A percentile compares a stretch with the other conserved stretches of the same genome.
Evolutionary conservation across 2,888 invertebrate genomes (phyloP).

Genomic region (Chalcis sispes): DNA sequence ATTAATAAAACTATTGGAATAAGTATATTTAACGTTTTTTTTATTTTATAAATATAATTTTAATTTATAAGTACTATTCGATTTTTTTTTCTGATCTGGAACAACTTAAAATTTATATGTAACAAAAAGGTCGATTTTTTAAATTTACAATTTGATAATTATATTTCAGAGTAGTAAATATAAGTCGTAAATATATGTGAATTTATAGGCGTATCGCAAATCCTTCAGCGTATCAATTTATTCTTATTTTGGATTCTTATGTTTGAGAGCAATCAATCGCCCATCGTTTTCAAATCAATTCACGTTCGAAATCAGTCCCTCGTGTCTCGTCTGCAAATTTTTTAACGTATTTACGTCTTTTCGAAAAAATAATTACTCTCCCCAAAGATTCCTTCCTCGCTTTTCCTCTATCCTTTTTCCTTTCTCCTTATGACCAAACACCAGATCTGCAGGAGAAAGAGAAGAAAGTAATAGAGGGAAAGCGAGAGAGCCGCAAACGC

Average conservation of each 20-base stretch:
- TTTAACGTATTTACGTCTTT: not conserved
- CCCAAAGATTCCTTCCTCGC: not conserved
- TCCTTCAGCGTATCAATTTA: conserved; percentile 32
- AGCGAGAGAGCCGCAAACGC: not conserved
- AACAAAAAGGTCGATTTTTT: too few relatives aligned
- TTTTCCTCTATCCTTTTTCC: not conserved
- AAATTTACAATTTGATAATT: too few relatives aligned
- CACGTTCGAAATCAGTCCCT: conserved; percentile 26
- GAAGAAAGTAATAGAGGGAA: conserved; percentile 1
- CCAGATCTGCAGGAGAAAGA: too few relatives aligned
- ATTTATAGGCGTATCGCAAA: conserved; percentile 23
- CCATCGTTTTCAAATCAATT: conserved; percentile 35
- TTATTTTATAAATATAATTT: too few relatives aligned
- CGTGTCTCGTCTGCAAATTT: conserved; percentile 29
- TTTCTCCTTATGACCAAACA: not conserved
- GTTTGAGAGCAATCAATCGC: conserved; percentile 32
- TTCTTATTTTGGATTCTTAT: not conserved
- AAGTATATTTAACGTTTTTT: too few relatives aligned
- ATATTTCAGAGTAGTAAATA: not conserved
- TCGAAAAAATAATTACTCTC: conserved; percentile 32
- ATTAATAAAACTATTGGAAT: too few relatives aligned
- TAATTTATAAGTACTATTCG: too few relatives aligned
- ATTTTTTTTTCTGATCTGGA: too few relatives aligned
- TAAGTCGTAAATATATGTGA: not conserved
- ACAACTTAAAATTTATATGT: too few relatives aligned